These are phyloP conservation scores for Diadophis punctatus DNA, from an alignment of 2,113 vertebrate species.

Conservation along the genomic window DNA sequence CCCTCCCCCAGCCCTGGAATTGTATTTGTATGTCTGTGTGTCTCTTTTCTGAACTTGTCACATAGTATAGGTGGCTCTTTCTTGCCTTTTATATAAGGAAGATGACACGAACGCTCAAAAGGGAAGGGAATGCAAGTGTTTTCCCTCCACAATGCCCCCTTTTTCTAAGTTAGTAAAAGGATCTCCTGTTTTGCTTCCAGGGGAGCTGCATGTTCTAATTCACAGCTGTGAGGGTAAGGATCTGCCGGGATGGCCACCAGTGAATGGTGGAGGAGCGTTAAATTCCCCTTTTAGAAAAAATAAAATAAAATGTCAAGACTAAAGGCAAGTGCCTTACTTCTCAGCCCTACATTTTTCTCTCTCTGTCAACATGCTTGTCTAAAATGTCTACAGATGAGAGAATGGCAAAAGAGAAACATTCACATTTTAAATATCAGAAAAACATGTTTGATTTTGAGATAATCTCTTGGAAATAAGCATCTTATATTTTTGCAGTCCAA, in stretches of 20 bases:
- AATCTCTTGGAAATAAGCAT: slow-evolving; percentile 29
- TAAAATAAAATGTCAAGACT: background rate
- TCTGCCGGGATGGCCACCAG: slow-evolving; percentile 37
- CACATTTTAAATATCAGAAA: slow-evolving; percentile 40
- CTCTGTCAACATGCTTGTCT: slow-evolving; percentile 32
- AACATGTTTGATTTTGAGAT: slow-evolving; percentile 32
- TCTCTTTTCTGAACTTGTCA: slow-evolving; percentile 11
- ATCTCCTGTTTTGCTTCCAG: slow-evolving; percentile 49
- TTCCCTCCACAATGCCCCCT: slow-evolving; percentile 11
- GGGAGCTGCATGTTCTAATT: slow-evolving; percentile 39
- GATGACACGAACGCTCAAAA: slow-evolving; percentile 51
- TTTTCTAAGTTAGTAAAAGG: slow-evolving; percentile 52
- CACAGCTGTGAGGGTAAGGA: slow-evolving; percentile 42
- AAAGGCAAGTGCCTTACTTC: slow-evolving; percentile 14
- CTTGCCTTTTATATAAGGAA: background rate
- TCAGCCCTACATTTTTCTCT: background rate
- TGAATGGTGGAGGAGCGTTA: slow-evolving; percentile 25
- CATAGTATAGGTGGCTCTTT: slow-evolving; percentile 21
- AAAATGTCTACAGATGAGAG: slow-evolving; percentile 39
- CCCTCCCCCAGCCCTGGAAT: background rate
- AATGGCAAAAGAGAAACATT: slow-evolving; percentile 37
- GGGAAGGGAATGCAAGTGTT: slow-evolving; percentile 30
- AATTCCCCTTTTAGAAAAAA: slow-evolving; percentile 34
- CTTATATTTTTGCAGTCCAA: slow-evolving; percentile 43
- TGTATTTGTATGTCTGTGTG: background rate